Evolutionary conservation across 2,888 invertebrate species (phyloP).

Genomic region (Pyrochroa serraticornis): DNA sequence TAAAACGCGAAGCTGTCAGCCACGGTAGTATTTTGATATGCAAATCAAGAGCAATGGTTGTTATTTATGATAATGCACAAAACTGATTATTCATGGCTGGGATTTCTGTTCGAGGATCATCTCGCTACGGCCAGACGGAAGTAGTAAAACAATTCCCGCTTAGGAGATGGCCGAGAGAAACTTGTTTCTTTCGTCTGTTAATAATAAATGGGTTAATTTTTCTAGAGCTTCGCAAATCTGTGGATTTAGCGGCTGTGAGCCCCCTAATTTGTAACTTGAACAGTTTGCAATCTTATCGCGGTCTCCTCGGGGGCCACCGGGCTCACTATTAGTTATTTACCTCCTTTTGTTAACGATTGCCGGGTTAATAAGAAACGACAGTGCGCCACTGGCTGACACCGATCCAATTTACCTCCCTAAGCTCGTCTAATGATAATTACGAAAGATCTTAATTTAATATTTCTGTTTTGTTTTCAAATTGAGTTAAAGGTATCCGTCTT

Average conservation of each 20-base stretch:
- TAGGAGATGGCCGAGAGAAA: conserved; percentile 35
- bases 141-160: conserved; percentile 52
- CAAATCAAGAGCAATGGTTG: conserved; percentile 40
- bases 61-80: conserved; percentile 48
- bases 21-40: conserved; percentile 41
- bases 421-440: conserved; percentile 43
- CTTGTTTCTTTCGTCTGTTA: conserved; percentile 51
- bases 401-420: conserved; percentile 43
- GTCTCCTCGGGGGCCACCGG: conserved; percentile 37
- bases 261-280: conserved; percentile 55
- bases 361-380: conserved; percentile 42
- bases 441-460: conserved; percentile 42
- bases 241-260: conserved; percentile 48
- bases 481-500: conserved; percentile 23
- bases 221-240: conserved; percentile 55
- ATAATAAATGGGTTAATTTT: conserved; percentile 58
- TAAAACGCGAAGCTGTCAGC: conserved; percentile 22
- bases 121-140: conserved; percentile 39
- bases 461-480: conserved; percentile 32
- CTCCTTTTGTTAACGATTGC: conserved; percentile 41
- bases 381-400: conserved; percentile 41
- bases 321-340: conserved; percentile 47
- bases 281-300: conserved; percentile 50
- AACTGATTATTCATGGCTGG: conserved; percentile 49
- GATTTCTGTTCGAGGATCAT: conserved; percentile 43